Evolutionary conservation across 1,140 invertebrate species (phyloP), one percentile per base, ranked within the genome.

Genomic region (Macrotrachela quadricornifera): DNA sequence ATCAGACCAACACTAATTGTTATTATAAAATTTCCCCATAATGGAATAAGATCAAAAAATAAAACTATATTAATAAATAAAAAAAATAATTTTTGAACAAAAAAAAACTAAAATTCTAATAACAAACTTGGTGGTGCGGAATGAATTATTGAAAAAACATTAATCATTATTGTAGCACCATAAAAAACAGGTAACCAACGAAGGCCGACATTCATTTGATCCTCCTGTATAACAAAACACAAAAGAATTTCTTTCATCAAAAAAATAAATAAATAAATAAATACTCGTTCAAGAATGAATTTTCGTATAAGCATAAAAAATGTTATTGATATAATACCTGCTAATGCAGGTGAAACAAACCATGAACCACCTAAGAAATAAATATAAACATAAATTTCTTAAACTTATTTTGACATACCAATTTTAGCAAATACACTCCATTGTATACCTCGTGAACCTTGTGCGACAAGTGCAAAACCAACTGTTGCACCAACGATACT

Each of bases 401-500:
- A 21, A 55, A 39, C 38, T 21, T 4, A 4, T 30, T 30, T 15
- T 11, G 11, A 61, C 72, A 73, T 70, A 85, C 82, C 78, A 59
- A 87, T 85, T 60, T 79, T 77, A 14, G 75, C 80, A 44, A 91
- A 69, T 39, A 79, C 83, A 6, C 68, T 68, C 84, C 84, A 91
- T 56, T 81, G 75, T 36, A 97, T 78, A 18, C 90, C 87, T 45
- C 77, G 63, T 9, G 78, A 75, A n/a, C 91, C 91, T 58, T 81
- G 75, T 36, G 83, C 81, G 9, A 92, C 85, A 45, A 96, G 72
- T 14, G 85, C 86, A 70, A 95, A 97, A 14, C 91, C 92, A 56
- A 97, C 79, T 6, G 88, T 90, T 10, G 92, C 87, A 17, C 92
- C 92, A 30, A 97, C 90, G 61, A 97, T 95, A 54, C 84, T 88